Conservation (phyloP, 2,888 invertebrate genomes). For the Epirrhoe tristata region DNA sequence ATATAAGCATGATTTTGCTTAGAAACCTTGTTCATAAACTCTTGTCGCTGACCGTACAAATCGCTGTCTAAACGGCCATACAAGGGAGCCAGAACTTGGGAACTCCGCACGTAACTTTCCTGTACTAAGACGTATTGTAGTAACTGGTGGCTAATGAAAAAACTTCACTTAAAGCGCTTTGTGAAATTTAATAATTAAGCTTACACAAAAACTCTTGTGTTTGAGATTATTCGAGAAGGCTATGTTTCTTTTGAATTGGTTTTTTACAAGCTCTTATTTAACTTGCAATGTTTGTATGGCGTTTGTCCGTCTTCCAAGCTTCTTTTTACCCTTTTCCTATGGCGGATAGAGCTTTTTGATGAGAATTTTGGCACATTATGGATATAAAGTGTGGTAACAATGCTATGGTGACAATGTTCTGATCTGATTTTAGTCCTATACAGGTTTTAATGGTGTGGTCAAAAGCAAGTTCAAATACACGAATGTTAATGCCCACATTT, state of each 20-base stretch:
- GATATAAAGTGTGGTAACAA: too few species aligned
- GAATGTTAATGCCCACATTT: too few species aligned
- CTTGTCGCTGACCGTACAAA: not conserved
- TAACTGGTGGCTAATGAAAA: constrained; percentile 26
- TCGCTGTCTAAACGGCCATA: not conserved
- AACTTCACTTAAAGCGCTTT: constrained; percentile 20
- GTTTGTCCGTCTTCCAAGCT: too few species aligned
- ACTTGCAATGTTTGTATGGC: too few species aligned
- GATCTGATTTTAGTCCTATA: too few species aligned
- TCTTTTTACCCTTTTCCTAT: too few species aligned
- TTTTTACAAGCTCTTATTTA: not conserved
- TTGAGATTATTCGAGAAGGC: not conserved
- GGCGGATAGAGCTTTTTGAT: too few species aligned
- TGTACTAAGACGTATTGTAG: constrained; percentile 20
- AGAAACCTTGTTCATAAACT: too few species aligned
- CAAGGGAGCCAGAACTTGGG: constrained; percentile 15
- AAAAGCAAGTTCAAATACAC: too few species aligned
- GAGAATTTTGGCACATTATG: too few species aligned
- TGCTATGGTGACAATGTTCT: too few species aligned
- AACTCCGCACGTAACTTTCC: constrained; percentile 29
- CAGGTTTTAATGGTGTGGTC: not conserved
- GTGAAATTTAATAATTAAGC: constrained; percentile 3
- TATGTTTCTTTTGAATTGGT: not conserved
- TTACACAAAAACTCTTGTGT: not conserved
- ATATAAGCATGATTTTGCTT: too few species aligned